phyloP scores from a whole-genome alignment of 2,888 invertebrate genomes.

The Phasia obesa region DNA sequence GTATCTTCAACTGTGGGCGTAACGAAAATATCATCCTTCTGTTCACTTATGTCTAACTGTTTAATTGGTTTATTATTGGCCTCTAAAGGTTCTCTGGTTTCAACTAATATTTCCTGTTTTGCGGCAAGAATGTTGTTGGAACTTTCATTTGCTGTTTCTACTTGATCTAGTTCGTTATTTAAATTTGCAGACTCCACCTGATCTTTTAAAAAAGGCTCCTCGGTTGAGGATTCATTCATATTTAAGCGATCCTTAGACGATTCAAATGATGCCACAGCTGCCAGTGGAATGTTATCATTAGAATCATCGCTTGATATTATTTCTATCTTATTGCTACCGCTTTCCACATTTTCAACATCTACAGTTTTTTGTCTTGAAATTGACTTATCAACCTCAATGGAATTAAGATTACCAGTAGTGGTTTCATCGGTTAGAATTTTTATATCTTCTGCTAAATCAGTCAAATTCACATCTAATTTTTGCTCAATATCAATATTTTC shows the following conservation, averaged over 20 bases:
- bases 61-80: constrained; percentile 24
- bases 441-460: constrained; percentile 20
- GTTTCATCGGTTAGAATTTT: constrained; percentile 19
- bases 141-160: constrained; percentile 51
- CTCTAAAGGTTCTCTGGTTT: neutral
- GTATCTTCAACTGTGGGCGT: constrained; percentile 41
- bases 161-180: constrained; percentile 55
- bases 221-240: constrained; percentile 56
- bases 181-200: constrained; percentile 71
- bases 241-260: constrained; percentile 74
- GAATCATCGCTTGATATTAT: constrained; percentile 80
- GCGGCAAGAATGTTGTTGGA: constrained; percentile 33
- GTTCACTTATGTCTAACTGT: neutral
- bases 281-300: constrained; percentile 80
- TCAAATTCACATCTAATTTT: constrained; percentile 70
- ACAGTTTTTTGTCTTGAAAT: neutral
- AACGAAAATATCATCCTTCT: constrained; percentile 39
- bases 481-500: constrained; percentile 52
- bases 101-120: constrained; percentile 56
- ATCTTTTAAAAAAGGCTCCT: constrained; percentile 64
- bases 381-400: neutral
- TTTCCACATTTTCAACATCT: constrained; percentile 19
- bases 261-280: constrained; percentile 77
- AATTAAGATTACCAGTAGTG: neutral
- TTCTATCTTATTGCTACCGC: constrained; percentile 66